Evolutionary conservation across 2,113 vertebrate species (phyloP).

Genomic region (Cheilinus undulatus): DNA sequence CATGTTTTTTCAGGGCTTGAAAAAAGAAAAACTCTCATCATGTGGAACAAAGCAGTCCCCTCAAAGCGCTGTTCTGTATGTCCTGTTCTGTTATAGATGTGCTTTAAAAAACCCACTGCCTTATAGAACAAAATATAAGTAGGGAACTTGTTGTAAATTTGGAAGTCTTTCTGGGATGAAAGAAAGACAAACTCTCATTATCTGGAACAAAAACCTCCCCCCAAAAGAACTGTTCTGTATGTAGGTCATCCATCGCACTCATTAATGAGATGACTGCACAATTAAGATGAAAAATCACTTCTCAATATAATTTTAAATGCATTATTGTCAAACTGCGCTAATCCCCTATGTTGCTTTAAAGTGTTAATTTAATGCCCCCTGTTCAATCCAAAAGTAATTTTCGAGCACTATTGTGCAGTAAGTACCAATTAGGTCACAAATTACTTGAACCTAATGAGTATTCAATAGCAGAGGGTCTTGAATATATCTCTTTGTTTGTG

Average conservation of each 20-base stretch:
- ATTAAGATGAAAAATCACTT: constrained; percentile 69
- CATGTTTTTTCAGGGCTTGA: no score
- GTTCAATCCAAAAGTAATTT: constrained; percentile 77
- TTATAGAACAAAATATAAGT: neutral
- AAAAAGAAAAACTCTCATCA: no score
- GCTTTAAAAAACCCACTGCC: no score
- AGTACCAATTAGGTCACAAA: constrained; percentile 77
- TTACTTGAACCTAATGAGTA: constrained; percentile 76
- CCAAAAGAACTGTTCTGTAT: constrained; percentile 45
- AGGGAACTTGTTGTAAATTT: neutral
- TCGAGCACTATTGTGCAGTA: constrained; percentile 74
- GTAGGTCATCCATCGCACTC: constrained; percentile 61
- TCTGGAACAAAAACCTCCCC: constrained; percentile 30
- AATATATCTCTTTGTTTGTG: constrained; percentile 52
- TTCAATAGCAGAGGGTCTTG: constrained; percentile 62
- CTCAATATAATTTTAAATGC: constrained; percentile 72
- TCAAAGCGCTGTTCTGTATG: no score
- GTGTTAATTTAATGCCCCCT: constrained; percentile 76
- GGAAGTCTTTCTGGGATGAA: neutral
- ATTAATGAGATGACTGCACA: constrained; percentile 67
- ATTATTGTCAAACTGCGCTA: constrained; percentile 74
- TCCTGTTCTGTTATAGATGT: neutral
- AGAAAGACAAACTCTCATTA: constrained; percentile 33
- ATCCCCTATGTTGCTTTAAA: constrained; percentile 74
- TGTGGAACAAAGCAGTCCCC: no score